phyloP scores from a whole-genome alignment of 1,140 invertebrate genomes.

The Parapsyche elsis region DNA sequence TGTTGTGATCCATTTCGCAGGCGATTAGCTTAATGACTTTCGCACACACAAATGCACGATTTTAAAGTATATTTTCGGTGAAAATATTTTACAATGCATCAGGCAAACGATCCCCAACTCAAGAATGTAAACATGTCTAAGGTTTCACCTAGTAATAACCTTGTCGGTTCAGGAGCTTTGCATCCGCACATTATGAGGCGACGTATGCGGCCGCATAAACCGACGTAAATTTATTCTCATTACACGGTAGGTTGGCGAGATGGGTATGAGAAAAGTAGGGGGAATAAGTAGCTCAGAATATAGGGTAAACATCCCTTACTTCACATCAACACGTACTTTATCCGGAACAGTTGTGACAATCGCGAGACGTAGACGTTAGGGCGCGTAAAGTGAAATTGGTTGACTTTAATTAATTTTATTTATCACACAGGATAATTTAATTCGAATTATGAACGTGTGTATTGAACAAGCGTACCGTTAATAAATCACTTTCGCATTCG shows the following conservation, averaged over 20 bases:
- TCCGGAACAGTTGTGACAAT: no score
- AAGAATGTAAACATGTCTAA: background rate
- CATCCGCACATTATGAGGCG: background rate
- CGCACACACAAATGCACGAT: background rate
- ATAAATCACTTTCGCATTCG: background rate
- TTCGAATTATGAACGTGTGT: no score
- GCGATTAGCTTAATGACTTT: background rate
- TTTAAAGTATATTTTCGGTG: background rate
- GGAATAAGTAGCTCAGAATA: no score
- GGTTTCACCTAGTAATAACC: background rate
- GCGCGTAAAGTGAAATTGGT: no score
- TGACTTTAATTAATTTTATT: no score
- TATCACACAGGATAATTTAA: no score
- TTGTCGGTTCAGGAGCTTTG: background rate
- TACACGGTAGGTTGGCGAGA: background rate
- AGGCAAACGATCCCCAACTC: background rate
- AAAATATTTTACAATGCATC: background rate
- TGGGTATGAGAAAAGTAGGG: no score
- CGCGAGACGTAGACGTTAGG: no score
- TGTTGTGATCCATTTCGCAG: background rate
- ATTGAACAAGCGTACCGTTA: no score
- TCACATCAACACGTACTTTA: no score
- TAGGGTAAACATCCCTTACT: no score
- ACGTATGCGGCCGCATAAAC: constrained; percentile 21
- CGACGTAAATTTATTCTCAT: constrained; percentile 28